These are phyloP conservation scores for Stigmatopora nigra DNA, from an alignment of 2,113 vertebrate species.

Conservation along the genomic window DNA sequence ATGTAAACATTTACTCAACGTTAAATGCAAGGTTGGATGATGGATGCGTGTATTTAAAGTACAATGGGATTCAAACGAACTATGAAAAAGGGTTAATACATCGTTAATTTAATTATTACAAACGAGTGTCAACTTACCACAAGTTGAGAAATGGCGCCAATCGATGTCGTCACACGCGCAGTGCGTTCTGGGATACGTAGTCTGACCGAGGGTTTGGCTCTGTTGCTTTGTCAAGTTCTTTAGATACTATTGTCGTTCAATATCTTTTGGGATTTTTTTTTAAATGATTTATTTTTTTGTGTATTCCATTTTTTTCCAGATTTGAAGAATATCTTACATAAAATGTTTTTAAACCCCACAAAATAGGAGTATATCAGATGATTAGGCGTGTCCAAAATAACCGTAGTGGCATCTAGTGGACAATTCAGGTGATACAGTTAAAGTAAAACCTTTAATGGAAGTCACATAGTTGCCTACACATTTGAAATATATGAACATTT, in stretches of 20 bases:
- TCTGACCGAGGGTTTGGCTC: background rate
- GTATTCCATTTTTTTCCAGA: no score
- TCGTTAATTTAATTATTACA: no score
- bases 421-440: background rate
- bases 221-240: no score
- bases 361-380: no score
- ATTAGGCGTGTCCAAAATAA: background rate
- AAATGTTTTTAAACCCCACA: no score
- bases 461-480: slow-evolving; percentile 61
- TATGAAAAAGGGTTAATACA: background rate
- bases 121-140: background rate
- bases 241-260: no score
- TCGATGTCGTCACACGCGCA: background rate
- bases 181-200: background rate
- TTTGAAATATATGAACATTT: slow-evolving; percentile 64
- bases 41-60: background rate
- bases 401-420: background rate
- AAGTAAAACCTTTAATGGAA: slow-evolving; percentile 30
- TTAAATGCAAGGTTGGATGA: background rate
- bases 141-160: background rate
- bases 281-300: no score
- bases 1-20: background rate
- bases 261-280: no score
- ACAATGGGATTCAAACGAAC: background rate
- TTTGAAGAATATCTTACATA: no score